Conservation (phyloP, 2,797 vertebrate genomes). For the Melanotaenia boesemani region DNA sequence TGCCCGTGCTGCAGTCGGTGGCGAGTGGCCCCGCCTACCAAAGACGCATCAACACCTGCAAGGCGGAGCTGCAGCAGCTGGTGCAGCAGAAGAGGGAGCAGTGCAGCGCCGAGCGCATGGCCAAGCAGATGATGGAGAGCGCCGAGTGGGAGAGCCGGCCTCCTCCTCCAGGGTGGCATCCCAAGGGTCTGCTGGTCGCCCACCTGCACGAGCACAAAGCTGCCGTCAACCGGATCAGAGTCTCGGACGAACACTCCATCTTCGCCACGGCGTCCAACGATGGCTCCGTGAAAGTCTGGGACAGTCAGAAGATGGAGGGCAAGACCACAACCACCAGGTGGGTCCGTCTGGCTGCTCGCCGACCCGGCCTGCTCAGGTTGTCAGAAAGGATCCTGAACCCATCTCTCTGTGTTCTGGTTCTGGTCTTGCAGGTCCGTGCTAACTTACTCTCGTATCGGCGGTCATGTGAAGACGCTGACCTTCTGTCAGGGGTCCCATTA, state of each 20-base stretch:
- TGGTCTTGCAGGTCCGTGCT: constrained; percentile 88
- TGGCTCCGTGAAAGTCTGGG: constrained; percentile 97
- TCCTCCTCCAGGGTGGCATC: constrained; percentile 95
- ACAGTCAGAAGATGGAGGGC: constrained; percentile 99
- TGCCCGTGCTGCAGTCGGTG: constrained; percentile 82
- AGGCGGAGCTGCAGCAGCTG: constrained; percentile 94
- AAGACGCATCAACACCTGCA: constrained; percentile 93
- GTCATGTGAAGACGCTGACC: constrained; percentile 92
- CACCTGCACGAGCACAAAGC: constrained; percentile 98
- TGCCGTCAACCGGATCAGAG: constrained; percentile 93
- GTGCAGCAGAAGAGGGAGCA: constrained; percentile 97
- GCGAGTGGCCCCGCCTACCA: constrained; percentile 87
- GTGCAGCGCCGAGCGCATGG: constrained; percentile 93
- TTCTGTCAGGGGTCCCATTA: constrained; percentile 98
- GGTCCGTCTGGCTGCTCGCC: background rate
- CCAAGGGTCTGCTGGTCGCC: constrained; percentile 94
- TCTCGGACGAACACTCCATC: constrained; percentile 96
- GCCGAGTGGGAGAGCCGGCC: constrained; percentile 98
- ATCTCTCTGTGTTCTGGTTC: background rate
- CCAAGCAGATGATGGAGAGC: constrained; percentile 97
- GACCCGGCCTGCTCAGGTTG: background rate
- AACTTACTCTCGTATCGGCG: constrained; percentile 93
- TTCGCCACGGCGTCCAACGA: constrained; percentile 98
- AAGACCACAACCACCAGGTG: constrained; percentile 98
- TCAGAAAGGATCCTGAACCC: background rate